Evolutionary conservation across 2,888 invertebrate species (phyloP).

Genomic region (Epinotia nisella): DNA sequence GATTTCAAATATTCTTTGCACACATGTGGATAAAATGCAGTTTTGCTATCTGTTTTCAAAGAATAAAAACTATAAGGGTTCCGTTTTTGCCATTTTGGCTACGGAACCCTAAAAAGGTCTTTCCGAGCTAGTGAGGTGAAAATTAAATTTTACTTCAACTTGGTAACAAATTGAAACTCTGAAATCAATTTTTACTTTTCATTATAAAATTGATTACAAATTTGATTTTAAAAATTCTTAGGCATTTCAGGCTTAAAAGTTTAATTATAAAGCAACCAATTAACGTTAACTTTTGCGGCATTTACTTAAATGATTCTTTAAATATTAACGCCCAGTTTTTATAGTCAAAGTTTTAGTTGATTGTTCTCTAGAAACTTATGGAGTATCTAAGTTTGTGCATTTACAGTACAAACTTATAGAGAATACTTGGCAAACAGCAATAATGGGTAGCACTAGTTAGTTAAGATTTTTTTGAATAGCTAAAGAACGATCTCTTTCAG

Average conservation of each 20-base stretch:
- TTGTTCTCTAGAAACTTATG: not conserved
- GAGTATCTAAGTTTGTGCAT: not conserved
- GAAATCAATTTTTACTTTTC: too few relatives aligned
- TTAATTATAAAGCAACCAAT: conserved; percentile 1
- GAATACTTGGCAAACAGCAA: not conserved
- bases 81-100: too few relatives aligned
- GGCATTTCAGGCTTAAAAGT: not conserved
- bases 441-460: not conserved
- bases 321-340: conserved; percentile 1
- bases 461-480: too few relatives aligned
- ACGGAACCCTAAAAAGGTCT: too few relatives aligned
- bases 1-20: too few relatives aligned
- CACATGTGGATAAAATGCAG: too few relatives aligned
- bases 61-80: too few relatives aligned
- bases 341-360: conserved; percentile 1
- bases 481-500: too few relatives aligned
- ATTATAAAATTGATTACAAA: not conserved
- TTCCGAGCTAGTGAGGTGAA: too few relatives aligned
- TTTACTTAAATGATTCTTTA: conserved; percentile 1
- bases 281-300: not conserved
- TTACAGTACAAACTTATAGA: not conserved
- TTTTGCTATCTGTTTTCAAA: too few relatives aligned
- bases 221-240: not conserved
- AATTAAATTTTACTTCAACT: too few relatives aligned
- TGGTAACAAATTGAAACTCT: not conserved